Base-by-base conservation (phyloP, 2,888 invertebrate species). In the Leistus spinibarbis region DNA sequence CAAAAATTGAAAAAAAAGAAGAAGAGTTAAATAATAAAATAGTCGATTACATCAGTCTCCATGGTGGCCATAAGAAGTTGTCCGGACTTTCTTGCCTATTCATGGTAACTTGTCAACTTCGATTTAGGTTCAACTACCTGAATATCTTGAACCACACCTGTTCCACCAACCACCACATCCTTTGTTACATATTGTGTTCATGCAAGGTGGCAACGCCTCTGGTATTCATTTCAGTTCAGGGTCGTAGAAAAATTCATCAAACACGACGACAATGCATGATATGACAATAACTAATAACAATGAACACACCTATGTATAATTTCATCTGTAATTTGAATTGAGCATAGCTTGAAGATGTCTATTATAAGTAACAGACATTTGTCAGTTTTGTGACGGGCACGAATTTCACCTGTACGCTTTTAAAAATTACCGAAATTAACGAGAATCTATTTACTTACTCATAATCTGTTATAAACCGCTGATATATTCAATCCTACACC, bases 101-200 rank as follows among this genome's bases (percentile, higher is more conserved):
- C 66, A 66, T 67, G 67, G 67, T 54, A 67, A 20, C 54, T 67
- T 67, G 67, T 67, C 67, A 67, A 40, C 54, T 54, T 67, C 19
- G 64, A 64, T 64, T 64, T 64, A 67, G 54, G 67, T 67, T 67
- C 67, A 67, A 67, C 67, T 67, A 67, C 67, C 67, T 67, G 67
- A 23, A 64, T 20, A 64, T n/a, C 64, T 16, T 23, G 23, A 22
- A 16, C 54, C 67, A 67, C 67, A 67, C 67, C 67, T 67, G 67
- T 67, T 67, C 67, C 19, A 27, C 66, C 20, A 66, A 27, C 66
- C 20, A 66, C 67, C 54, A 67, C 53, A 65, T 24, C 23, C 64
- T 40, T 67, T 67, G 67, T 67, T 40, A 22, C 53, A 19, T 40
- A 40, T n/a, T n/a, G n/a, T 40, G 40, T 13, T 40, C 40, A 40